phyloP scores from a whole-genome alignment of 1,140 invertebrate genomes.

The Nebria ingens region DNA sequence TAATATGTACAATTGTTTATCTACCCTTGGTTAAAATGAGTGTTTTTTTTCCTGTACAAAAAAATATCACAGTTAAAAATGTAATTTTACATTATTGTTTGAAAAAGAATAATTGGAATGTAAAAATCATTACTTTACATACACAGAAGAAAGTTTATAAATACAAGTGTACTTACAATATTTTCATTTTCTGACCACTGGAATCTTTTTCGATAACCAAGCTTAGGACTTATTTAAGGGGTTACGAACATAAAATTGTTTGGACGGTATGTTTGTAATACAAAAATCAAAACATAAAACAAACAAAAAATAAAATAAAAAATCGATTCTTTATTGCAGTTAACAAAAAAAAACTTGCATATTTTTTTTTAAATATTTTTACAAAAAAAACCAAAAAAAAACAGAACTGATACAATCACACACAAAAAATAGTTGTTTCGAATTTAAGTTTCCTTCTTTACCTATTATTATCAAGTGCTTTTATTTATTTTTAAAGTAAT shows the following conservation, averaged over 20 bases:
- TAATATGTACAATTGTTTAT: conserved; percentile 1
- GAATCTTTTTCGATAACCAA: neutral
- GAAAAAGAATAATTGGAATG: too few species aligned
- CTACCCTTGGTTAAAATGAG: too few species aligned
- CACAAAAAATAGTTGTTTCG: neutral
- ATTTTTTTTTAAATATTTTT: conserved; percentile 2
- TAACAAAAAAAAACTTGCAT: conserved; percentile 2
- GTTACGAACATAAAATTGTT: too few species aligned
- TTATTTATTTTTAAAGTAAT: neutral
- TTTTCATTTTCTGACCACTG: too few species aligned
- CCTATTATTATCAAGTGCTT: too few species aligned
- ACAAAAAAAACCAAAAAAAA: neutral
- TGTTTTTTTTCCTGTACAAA: neutral
- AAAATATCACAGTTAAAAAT: conserved; percentile 9
- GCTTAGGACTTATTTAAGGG: neutral
- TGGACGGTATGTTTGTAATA: neutral
- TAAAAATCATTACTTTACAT: too few species aligned
- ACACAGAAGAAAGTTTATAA: too few species aligned
- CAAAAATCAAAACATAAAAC: neutral
- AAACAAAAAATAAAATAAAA: neutral
- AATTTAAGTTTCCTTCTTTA: neutral
- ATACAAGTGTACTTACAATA: too few species aligned
- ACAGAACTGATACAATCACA: neutral
- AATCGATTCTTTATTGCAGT: conserved; percentile 4
- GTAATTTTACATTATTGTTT: neutral